Evolutionary conservation across 1,140 invertebrate genomes (phyloP), one percentile per base, ranked within the genome.

Genomic region (Megalonaias nervosa): DNA sequence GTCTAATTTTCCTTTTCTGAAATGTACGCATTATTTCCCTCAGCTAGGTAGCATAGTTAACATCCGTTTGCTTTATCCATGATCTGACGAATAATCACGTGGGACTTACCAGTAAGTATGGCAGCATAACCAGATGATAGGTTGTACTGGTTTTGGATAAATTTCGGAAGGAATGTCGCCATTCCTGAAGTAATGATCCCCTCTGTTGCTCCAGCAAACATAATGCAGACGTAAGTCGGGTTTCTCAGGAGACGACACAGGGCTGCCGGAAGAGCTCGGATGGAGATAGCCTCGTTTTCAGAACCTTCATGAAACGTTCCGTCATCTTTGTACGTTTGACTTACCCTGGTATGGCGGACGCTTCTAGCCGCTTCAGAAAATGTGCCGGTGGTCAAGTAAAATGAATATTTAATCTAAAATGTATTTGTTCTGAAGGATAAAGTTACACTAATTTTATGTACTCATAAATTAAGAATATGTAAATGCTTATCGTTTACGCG

Each of bases 111-210:
- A 91, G 96, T 93, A 61, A 96, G 89, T 61, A 95, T 85, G 14
- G 95, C 95, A 4, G 95, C 94, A 26, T 91, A 91, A 61, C 94
- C 94, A 0, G 95, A 93, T 62, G 92, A 93, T 16, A 95, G 93
- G 80, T 93, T 93, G 82, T 95, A 96, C 90, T 96, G 95, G 89
- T 95, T 95, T 90, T 96, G 94, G 69, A 96, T 95, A 61, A 87
- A 91, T 86, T 97, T 97, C 0, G 95, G 95, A 75, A 96, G 88
- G 82, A 96, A 96, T 0, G 95, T 94, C 0, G 95, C 94, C 79
- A 96, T 94, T 0, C 95, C 95, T 0, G 94, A 93, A 11, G 96
- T 93, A 0, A 96, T 91, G 83, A 96, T 82, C 72, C 95, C 95
- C 86, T 96, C 95, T 23, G 93, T 3, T 93, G 94, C 15, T 93